Percentiles rank a stretch among this genome's conserved stretches.
phyloP scores from a whole-genome alignment of 1,140 invertebrate genomes.

The Augochlora pura region DNA sequence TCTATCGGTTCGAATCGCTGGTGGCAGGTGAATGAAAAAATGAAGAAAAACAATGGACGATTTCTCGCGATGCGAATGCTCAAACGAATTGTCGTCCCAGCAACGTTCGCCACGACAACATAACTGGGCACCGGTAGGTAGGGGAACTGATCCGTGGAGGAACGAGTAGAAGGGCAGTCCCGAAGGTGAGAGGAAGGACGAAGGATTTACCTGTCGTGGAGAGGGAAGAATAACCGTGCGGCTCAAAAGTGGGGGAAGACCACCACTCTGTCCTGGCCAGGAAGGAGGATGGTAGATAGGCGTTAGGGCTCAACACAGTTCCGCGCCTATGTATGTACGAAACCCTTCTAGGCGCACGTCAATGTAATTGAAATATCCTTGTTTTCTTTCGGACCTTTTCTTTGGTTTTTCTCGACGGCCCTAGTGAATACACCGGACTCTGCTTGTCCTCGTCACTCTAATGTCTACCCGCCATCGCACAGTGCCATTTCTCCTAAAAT shows the following conservation, averaged over 20 bases:
- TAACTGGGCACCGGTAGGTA: slow-evolving; percentile 78
- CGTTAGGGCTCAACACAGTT: slow-evolving; percentile 35
- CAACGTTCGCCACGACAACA: slow-evolving; percentile 76
- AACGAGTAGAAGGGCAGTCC: slow-evolving; percentile 55
- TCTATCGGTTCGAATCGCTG: no score
- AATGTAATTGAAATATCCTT: slow-evolving; percentile 45
- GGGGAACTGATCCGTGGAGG: slow-evolving; percentile 76
- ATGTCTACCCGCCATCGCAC: no score
- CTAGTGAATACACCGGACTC: no score
- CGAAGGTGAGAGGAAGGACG: slow-evolving; percentile 9
- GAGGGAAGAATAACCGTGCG: slow-evolving; percentile 3
- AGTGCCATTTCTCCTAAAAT: no score
- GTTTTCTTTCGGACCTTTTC: slow-evolving; percentile 7
- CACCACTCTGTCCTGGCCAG: slow-evolving; percentile 6
- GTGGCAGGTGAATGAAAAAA: no score
- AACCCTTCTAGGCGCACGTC: neutral
- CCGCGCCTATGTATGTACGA: neutral
- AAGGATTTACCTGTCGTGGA: neutral
- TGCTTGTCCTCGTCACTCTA: neutral
- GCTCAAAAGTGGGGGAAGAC: slow-evolving; percentile 4
- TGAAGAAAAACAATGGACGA: neutral
- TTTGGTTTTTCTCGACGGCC: neutral
- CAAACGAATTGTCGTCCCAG: slow-evolving; percentile 30
- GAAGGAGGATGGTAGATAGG: slow-evolving; percentile 41
- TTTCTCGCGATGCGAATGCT: slow-evolving; percentile 16